Evolutionary conservation across 2,797 vertebrate species (phyloP).

Genomic region (Gymnodraco acuticeps): DNA sequence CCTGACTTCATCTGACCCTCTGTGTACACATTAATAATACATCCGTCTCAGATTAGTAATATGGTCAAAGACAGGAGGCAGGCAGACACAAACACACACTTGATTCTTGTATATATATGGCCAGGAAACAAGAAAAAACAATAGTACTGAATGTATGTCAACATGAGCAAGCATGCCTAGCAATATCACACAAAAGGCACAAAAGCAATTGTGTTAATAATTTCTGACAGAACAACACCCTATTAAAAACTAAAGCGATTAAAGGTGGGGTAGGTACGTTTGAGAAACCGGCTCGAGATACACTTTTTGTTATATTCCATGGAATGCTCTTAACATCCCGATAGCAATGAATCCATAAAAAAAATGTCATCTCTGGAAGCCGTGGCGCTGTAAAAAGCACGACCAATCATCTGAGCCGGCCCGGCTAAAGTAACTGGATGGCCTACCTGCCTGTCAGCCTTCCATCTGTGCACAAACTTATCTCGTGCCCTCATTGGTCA

Average conservation of each 20-base stretch:
- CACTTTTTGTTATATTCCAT: too few species aligned
- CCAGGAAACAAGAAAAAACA: slow-evolving; percentile 16
- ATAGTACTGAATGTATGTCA: background rate
- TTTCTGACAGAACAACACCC: background rate
- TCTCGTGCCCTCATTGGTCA: too few species aligned
- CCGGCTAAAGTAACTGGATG: too few species aligned
- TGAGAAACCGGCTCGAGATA: too few species aligned
- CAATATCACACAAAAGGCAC: background rate
- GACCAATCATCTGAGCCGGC: too few species aligned
- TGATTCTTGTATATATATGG: slow-evolving; percentile 29
- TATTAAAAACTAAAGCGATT: background rate
- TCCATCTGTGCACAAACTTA: too few species aligned
- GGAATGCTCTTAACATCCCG: too few species aligned
- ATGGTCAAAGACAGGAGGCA: slow-evolving; percentile 39
- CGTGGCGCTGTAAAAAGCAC: too few species aligned
- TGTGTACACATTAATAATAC: slow-evolving; percentile 48
- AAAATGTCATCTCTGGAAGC: too few species aligned
- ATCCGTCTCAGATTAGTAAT: slow-evolving; percentile 53
- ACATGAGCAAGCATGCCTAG: background rate
- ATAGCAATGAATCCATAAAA: too few species aligned
- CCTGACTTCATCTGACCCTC: slow-evolving; percentile 4
- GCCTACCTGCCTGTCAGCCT: too few species aligned
- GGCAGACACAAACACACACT: background rate
- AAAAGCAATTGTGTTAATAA: slow-evolving; percentile 6
- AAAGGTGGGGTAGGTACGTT: too few species aligned